phyloP scores from a whole-genome alignment of 1,140 invertebrate genomes.

The Drosophila pruinosa region DNA sequence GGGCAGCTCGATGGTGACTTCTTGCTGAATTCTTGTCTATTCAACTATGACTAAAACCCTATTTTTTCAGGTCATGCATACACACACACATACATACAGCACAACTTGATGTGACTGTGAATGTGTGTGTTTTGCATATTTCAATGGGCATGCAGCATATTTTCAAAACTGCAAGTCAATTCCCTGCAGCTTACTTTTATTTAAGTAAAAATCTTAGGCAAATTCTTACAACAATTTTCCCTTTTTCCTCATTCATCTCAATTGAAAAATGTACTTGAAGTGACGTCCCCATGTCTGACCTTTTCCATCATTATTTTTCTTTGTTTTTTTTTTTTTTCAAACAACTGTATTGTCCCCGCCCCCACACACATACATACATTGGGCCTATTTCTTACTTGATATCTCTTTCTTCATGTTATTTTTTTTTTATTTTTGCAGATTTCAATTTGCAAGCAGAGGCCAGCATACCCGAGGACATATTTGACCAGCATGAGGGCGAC shows the following conservation, averaged over 20 bases:
- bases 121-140: slow-evolving; percentile 11
- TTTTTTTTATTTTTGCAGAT: slow-evolving; percentile 52
- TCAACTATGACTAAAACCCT: slow-evolving; percentile 63
- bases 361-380: not conserved
- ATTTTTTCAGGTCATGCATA: slow-evolving; percentile 64
- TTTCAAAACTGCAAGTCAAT: slow-evolving; percentile 62
- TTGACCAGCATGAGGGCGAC: slow-evolving; percentile 73
- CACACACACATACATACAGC: not conserved
- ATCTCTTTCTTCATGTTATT: slow-evolving; percentile 3
- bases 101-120: not conserved
- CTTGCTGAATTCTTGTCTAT: slow-evolving; percentile 62
- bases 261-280: slow-evolving; percentile 12
- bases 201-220: slow-evolving; percentile 42
- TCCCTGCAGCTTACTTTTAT: slow-evolving; percentile 73
- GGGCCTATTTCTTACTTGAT: not conserved
- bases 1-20: slow-evolving; percentile 9
- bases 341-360: too few species aligned
- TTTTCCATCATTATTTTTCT: not conserved
- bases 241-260: not conserved
- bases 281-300: not conserved
- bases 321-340: too few species aligned
- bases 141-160: slow-evolving; percentile 12
- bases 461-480: slow-evolving; percentile 78
- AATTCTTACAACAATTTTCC: slow-evolving; percentile 23
- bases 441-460: slow-evolving; percentile 80